Percentiles rank a stretch among this genome's conserved stretches.
Evolutionary conservation across 2,797 vertebrate genomes (phyloP).

Genomic region (Myotis daubentonii): DNA sequence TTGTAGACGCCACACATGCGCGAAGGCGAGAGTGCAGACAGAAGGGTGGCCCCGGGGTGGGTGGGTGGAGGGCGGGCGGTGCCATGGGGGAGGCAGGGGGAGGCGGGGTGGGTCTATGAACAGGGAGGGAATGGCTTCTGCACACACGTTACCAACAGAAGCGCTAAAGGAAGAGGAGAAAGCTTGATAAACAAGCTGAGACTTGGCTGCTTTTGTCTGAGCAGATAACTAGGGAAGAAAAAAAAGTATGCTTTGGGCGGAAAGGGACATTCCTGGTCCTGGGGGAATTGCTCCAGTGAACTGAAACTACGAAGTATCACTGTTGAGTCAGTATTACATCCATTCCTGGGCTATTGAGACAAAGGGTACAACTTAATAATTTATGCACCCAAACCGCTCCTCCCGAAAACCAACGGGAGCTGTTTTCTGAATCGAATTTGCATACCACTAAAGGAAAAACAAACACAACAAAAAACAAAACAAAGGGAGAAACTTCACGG

Average conservation of each 20-base stretch:
- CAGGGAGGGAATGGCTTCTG: neutral
- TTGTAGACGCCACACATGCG: slow-evolving; percentile 42
- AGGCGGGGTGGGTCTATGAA: neutral
- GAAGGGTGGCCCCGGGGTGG: neutral
- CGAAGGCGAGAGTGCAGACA: slow-evolving; percentile 51
- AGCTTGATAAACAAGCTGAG: neutral
- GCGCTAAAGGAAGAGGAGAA: neutral
- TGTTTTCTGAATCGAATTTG: neutral
- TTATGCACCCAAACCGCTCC: accelerated
- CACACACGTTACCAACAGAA: accelerated
- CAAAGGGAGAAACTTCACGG: neutral
- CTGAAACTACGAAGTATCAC: neutral
- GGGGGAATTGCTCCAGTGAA: neutral
- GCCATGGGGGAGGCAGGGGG: accelerated
- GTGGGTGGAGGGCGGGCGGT: neutral
- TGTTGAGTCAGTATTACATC: neutral
- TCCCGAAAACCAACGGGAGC: neutral
- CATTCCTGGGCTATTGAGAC: slow-evolving; percentile 49
- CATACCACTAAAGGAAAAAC: neutral
- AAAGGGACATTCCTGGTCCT: neutral
- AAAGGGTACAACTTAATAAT: too few species aligned
- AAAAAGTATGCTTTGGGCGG: neutral
- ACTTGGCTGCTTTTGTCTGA: neutral
- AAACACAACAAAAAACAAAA: neutral
- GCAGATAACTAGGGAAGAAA: neutral